These are phyloP conservation scores for Drosophila paranaensis DNA, from an alignment of 2,888 invertebrate genomes.

Conservation along the genomic window DNA sequence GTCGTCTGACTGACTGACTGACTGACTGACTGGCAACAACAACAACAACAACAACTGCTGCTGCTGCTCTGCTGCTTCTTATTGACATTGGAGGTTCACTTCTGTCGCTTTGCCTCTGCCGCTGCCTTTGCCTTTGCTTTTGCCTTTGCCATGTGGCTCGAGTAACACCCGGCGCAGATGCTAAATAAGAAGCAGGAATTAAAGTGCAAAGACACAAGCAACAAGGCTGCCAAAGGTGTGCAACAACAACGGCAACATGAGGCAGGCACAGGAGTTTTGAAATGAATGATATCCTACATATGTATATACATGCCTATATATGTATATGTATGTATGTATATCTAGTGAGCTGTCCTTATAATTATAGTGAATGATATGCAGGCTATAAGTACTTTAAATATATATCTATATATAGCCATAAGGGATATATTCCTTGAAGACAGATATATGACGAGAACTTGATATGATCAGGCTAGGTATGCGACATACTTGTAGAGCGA, in stretches of 20 bases:
- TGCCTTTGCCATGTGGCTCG: slow-evolving; percentile 35
- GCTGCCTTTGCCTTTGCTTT: slow-evolving; percentile 12
- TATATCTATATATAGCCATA: too few species aligned
- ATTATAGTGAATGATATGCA: too few species aligned
- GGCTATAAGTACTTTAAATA: too few species aligned
- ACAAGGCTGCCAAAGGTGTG: slow-evolving; percentile 43
- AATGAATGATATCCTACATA: background rate
- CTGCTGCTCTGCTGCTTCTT: slow-evolving; percentile 51
- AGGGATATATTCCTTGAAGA: too few species aligned
- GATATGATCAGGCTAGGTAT: too few species aligned
- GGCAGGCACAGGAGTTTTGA: slow-evolving; percentile 14
- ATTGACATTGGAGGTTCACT: slow-evolving; percentile 56
- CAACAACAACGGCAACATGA: slow-evolving; percentile 42
- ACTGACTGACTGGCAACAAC: slow-evolving; percentile 51
- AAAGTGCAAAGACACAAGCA: slow-evolving; percentile 66
- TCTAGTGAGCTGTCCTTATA: background rate
- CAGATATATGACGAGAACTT: too few species aligned
- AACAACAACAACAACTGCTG: slow-evolving; percentile 37
- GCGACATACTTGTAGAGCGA: too few species aligned
- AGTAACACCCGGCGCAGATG: slow-evolving; percentile 79
- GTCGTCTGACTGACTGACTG: slow-evolving; percentile 25
- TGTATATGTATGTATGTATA: background rate
- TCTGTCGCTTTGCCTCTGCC: slow-evolving; percentile 19
- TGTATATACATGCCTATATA: too few species aligned
- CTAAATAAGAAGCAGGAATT: slow-evolving; percentile 76